These are phyloP conservation scores for Hirtodrosophila duncani DNA, from an alignment of 2,888 invertebrate species.

Conservation along the genomic window DNA sequence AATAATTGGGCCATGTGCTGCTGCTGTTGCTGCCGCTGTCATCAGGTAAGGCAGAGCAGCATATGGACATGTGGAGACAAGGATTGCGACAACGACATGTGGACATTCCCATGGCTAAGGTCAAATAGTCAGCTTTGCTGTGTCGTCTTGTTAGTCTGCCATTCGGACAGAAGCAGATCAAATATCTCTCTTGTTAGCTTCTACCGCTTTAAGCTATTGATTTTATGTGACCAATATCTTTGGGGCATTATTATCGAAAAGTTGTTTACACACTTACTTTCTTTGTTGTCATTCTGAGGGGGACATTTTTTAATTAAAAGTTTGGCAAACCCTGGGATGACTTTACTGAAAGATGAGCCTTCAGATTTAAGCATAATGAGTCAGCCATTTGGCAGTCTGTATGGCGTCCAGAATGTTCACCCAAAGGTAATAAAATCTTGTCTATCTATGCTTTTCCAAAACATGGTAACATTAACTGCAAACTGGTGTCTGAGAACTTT, in stretches of 20 bases:
- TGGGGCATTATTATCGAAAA: constrained; percentile 7
- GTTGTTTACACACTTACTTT: constrained; percentile 2
- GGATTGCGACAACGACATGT: no score
- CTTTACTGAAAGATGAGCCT: constrained; percentile 19
- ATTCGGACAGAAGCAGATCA: neutral
- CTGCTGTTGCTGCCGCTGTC: no score
- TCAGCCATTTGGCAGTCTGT: constrained; percentile 27
- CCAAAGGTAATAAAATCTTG: constrained; percentile 31
- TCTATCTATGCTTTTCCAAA: constrained; percentile 6
- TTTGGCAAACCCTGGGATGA: constrained; percentile 25
- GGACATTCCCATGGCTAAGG: constrained; percentile 1
- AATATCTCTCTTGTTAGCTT: constrained; percentile 24
- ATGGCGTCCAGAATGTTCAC: neutral
- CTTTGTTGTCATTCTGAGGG: no score
- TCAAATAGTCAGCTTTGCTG: neutral
- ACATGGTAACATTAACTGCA: constrained; percentile 17
- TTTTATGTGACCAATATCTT: constrained; percentile 17
- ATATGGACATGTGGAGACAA: constrained; percentile 10
- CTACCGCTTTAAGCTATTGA: constrained; percentile 30
- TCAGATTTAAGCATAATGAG: constrained; percentile 17
- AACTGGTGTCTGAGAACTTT: constrained; percentile 11
- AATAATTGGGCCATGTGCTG: constrained; percentile 58
- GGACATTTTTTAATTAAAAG: constrained; percentile 49
- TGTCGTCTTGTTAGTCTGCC: neutral
- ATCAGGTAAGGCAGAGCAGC: constrained; percentile 32